Percentiles rank a stretch among this genome's conserved stretches.
Conservation (phyloP, 2,888 invertebrate genomes). For the Andrena chrysosceles region DNA sequence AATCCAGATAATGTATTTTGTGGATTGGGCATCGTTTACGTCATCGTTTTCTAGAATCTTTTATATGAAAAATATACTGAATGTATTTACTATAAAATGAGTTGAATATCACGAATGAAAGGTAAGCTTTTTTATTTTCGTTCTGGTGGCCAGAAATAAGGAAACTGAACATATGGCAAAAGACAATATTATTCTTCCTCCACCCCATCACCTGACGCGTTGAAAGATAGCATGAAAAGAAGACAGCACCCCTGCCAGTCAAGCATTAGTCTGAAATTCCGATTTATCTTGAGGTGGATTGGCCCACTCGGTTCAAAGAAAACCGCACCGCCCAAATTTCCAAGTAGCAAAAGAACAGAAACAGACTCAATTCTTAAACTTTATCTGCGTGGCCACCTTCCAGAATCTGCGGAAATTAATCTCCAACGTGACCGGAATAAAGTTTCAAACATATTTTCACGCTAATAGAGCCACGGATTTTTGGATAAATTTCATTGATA, state of each 20-base stretch:
- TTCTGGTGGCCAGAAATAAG: background rate
- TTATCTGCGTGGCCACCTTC: constrained; percentile 35
- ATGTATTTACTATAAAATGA: background rate
- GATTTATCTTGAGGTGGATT: constrained; percentile 28
- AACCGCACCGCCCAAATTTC: constrained; percentile 27
- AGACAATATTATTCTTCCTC: background rate
- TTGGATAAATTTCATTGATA: background rate
- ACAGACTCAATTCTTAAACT: constrained; percentile 33
- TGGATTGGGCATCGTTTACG: too few species aligned
- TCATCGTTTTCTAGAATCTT: too few species aligned
- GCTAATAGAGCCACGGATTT: background rate
- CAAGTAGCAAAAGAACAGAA: constrained; percentile 28
- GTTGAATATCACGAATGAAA: background rate
- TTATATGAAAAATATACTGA: too few species aligned
- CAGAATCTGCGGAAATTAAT: constrained; percentile 41
- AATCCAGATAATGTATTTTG: too few species aligned
- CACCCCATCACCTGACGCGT: background rate
- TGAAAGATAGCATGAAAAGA: background rate
- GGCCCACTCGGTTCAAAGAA: constrained; percentile 17
- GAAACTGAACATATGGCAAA: background rate
- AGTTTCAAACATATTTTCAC: constrained; percentile 24
- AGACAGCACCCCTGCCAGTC: too few species aligned
- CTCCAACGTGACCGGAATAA: constrained; percentile 44
- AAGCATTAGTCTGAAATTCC: constrained; percentile 13
- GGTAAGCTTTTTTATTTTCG: background rate